Percentiles rank a stretch among this genome's conserved stretches.
phyloP scores from a whole-genome alignment of 2,113 vertebrate species.

The Malurus alboscapulatus region DNA sequence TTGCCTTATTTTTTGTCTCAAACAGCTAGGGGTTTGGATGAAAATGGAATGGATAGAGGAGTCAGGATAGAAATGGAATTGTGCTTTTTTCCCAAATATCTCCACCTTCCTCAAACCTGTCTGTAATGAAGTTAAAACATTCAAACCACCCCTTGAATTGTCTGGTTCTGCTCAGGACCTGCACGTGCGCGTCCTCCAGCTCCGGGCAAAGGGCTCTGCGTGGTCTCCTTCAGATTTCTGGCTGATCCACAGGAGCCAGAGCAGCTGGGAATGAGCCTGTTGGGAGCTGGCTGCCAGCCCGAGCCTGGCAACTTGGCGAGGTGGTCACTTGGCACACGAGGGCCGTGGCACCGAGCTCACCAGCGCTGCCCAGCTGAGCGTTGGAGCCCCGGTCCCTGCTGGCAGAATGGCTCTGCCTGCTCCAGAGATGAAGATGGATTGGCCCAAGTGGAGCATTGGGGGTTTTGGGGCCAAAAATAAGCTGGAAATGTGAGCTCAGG shows the following conservation, averaged over 20 bases:
- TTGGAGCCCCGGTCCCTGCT: background rate
- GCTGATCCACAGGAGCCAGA: background rate
- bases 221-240: background rate
- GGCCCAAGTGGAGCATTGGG: background rate
- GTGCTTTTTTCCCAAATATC: background rate
- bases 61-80: background rate
- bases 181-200: background rate
- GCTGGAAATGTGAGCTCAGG: background rate
- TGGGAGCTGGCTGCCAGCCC: background rate
- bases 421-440: conserved; percentile 30
- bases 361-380: background rate
- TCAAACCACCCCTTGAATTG: rapidly evolving
- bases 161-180: background rate
- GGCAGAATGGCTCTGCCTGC: conserved; percentile 10
- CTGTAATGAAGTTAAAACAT: background rate
- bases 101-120: background rate
- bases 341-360: background rate
- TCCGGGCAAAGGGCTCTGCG: rapidly evolving
- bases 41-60: background rate
- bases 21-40: background rate
- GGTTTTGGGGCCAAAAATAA: background rate
- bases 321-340: background rate
- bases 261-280: background rate
- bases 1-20: background rate
- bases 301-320: background rate